Evolutionary conservation across 2,797 vertebrate genomes (phyloP), one percentile per base, ranked within the genome.

Genomic region (Phrynocephalus forsythii): DNA sequence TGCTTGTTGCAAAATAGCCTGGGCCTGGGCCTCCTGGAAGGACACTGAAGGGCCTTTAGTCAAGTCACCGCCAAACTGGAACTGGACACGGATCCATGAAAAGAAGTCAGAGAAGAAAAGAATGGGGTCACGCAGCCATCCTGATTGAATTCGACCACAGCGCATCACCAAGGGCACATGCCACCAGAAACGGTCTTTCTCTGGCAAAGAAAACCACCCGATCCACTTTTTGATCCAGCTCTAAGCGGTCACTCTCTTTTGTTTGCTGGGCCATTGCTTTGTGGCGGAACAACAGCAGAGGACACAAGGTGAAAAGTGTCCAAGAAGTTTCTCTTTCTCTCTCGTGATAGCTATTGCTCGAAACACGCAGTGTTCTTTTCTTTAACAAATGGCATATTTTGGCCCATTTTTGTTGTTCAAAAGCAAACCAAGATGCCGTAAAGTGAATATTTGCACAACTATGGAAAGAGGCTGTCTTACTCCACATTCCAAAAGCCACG

Each of bases 21-120:
- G 98, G 0, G 98, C 98, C 91, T 99, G 98, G 0, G 97, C 98
- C 94, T 99, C 97, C 91, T 98, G 98, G 87, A 98, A 96, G 10
- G 98, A 98, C 79, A 98, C 95, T 50, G 95, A 95, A 1, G 98
- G 98, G 24, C 98, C 98, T 87, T 98, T 98, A 93, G 96, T 95
- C 86, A 97, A 97, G 93, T 98, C 95, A 4, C 98, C 95, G 9
- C 97, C 96, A 80, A 96, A 97, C 92, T 97, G 98, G 95, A 98
- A 99, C 98, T 99, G 90, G 86, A 81, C 67, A 79, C 92, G 79
- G 82, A 85, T 24, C 5, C 0, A 38, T 52, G 33, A 76, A 33
- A 84, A 30, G 68, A 77, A 33, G 24, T 52, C 52, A 73, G 44
- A 26, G 52, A 87, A 84, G 56, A 28, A 63, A 88, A 66, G 8